Conservation (phyloP, 2,113 vertebrate genomes). For the Paradoxurus hermaphroditus region DNA sequence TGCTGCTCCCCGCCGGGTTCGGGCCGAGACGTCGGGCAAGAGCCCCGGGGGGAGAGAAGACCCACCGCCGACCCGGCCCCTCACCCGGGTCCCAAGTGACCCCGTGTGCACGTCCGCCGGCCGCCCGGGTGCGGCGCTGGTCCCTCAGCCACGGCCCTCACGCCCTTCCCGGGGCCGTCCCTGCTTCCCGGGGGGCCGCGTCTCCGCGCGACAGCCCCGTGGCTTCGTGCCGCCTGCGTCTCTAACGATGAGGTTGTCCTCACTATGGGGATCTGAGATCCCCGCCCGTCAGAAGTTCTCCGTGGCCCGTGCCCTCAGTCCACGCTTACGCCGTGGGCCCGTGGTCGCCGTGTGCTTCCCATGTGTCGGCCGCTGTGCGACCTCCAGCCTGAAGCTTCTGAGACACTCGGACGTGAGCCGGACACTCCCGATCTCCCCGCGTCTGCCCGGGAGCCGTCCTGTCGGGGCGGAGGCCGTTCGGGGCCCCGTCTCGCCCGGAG, state of each 20-base stretch:
- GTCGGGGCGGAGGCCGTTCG: not conserved
- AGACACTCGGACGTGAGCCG: not conserved
- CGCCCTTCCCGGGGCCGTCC: not conserved
- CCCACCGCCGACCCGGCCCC: not conserved
- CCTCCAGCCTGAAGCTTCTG: not conserved
- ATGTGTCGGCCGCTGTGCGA: accelerated
- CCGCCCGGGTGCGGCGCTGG: too few species aligned
- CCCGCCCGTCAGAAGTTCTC: not conserved
- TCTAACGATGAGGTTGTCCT: not conserved
- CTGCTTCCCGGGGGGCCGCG: too few species aligned
- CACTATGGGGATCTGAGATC: too few species aligned
- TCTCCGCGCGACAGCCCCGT: too few species aligned
- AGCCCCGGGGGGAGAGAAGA: not conserved
- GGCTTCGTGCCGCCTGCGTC: not conserved
- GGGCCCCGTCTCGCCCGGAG: too few species aligned
- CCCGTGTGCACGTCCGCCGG: too few species aligned
- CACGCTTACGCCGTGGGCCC: accelerated
- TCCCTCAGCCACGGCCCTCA: too few species aligned
- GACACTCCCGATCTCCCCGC: not conserved
- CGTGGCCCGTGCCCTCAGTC: accelerated
- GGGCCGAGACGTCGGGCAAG: not conserved
- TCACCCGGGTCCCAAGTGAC: not conserved
- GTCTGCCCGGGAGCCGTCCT: not conserved
- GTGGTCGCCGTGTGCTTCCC: not conserved
- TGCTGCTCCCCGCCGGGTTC: not conserved